phyloP scores from a whole-genome alignment of 2,888 invertebrate genomes.

The Chrysolina haemoptera region DNA sequence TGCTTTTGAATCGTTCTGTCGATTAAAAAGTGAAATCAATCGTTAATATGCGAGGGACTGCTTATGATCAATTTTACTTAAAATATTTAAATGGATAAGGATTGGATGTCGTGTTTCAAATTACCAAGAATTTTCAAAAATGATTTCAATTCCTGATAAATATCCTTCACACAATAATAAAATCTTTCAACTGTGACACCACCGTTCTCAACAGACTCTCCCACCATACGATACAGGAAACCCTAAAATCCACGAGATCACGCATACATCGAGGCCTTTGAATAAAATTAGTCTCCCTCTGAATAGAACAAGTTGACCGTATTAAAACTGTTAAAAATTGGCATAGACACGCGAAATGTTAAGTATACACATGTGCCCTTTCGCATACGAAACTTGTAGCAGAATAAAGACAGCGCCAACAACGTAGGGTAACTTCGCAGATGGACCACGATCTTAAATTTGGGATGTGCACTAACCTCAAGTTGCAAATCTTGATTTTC shows the following conservation, averaged over 20 bases:
- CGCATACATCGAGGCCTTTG: conserved; percentile 27
- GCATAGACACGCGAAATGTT: conserved; percentile 45
- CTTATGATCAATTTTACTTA: too few relatives aligned
- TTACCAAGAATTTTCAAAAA: not conserved
- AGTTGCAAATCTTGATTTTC: conserved; percentile 68
- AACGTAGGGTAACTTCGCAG: conserved; percentile 42
- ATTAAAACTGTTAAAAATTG: conserved; percentile 43
- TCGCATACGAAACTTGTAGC: conserved; percentile 44
- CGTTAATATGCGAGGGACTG: too few relatives aligned
- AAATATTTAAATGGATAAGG: too few relatives aligned
- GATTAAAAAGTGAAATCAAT: too few relatives aligned
- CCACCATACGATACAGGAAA: conserved; percentile 27
- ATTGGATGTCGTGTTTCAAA: not conserved
- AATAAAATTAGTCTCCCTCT: conserved; percentile 39
- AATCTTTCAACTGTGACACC: conserved; percentile 1
- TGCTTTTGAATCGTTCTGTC: too few relatives aligned
- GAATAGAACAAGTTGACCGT: conserved; percentile 36
- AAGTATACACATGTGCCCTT: conserved; percentile 35
- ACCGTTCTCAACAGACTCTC: conserved; percentile 15
- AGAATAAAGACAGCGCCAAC: conserved; percentile 28
- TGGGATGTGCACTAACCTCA: conserved; percentile 56
- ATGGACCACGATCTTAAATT: conserved; percentile 52
- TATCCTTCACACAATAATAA: not conserved
- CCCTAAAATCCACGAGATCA: conserved; percentile 22
- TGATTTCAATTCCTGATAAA: not conserved